A percentile compares a stretch with the other conserved stretches of the same genome.
Conservation (phyloP, 2,797 vertebrate species). For the Darevskia nairensis region DNA sequence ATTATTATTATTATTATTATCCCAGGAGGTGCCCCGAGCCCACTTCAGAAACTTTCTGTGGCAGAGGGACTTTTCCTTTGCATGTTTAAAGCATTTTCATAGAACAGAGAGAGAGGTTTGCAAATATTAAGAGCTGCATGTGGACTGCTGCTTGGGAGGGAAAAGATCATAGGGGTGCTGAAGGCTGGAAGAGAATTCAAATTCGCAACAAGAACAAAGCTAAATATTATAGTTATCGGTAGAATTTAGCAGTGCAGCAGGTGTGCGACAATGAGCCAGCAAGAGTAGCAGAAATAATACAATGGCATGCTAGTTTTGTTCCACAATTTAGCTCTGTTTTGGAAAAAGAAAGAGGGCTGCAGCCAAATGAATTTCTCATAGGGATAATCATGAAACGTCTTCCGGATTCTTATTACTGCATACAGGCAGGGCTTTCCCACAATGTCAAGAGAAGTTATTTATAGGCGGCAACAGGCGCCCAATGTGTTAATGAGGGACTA, state of each 20-base stretch:
- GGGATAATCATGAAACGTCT: background rate
- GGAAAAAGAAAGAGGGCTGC: background rate
- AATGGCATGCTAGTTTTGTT: background rate
- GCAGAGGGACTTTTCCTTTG: background rate
- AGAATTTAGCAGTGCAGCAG: background rate
- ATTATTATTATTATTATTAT: background rate
- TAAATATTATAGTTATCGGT: background rate
- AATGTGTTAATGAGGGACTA: background rate
- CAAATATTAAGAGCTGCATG: background rate
- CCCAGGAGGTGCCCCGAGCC: background rate
- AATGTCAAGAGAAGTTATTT: background rate
- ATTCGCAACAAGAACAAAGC: background rate
- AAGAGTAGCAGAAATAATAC: background rate
- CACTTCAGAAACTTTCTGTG: background rate
- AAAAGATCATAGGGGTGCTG: background rate
- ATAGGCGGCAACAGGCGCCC: too few species aligned
- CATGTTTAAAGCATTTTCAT: constrained; percentile 30
- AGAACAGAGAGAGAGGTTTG: constrained; percentile 14
- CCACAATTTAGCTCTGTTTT: background rate
- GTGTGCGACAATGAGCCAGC: background rate
- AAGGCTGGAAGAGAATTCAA: background rate
- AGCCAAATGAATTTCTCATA: background rate
- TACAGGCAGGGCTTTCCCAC: too few species aligned
- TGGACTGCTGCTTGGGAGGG: background rate
- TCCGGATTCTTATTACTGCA: background rate